phyloP scores from a whole-genome alignment of 2,113 vertebrate genomes.

The Engystomops pustulosus region DNA sequence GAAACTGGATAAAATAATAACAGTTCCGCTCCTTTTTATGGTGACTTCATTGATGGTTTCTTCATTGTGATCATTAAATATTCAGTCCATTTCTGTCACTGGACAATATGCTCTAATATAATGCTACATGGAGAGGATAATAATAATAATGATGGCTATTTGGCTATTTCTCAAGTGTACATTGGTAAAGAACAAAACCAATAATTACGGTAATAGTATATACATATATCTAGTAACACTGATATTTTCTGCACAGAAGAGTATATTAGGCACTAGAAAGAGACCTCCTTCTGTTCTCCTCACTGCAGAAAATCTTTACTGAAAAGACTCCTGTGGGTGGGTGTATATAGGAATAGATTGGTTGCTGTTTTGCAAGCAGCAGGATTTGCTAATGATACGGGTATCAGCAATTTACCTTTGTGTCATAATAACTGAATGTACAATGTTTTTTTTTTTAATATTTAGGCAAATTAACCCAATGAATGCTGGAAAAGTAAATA shows the following conservation, averaged over 20 bases:
- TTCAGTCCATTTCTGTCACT: neutral
- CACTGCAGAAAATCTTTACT: conserved; percentile 52
- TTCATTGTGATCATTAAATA: neutral
- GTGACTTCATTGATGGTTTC: neutral
- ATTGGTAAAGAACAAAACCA: neutral
- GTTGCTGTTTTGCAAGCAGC: conserved; percentile 50
- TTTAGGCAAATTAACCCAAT: conserved; percentile 28
- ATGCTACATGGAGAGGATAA: neutral
- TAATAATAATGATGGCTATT: conserved; percentile 14
- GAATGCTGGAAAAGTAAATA: neutral
- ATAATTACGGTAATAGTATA: conserved; percentile 34
- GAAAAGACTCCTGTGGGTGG: conserved; percentile 55
- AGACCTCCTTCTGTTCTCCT: conserved; percentile 48
- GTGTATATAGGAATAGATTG: conserved; percentile 52
- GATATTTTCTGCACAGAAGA: conserved; percentile 31
- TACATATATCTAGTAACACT: conserved; percentile 13
- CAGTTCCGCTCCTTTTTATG: neutral
- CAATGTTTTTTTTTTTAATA: conserved; percentile 22
- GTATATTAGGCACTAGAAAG: conserved; percentile 32
- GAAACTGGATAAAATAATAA: neutral
- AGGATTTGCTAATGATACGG: conserved; percentile 50
- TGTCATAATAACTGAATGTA: conserved; percentile 45
- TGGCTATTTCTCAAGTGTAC: conserved; percentile 6
- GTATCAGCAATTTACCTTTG: conserved; percentile 46
- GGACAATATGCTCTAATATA: neutral